Base-by-base conservation (phyloP, 2,888 invertebrate species). In the Aspidapion aeneum region DNA sequence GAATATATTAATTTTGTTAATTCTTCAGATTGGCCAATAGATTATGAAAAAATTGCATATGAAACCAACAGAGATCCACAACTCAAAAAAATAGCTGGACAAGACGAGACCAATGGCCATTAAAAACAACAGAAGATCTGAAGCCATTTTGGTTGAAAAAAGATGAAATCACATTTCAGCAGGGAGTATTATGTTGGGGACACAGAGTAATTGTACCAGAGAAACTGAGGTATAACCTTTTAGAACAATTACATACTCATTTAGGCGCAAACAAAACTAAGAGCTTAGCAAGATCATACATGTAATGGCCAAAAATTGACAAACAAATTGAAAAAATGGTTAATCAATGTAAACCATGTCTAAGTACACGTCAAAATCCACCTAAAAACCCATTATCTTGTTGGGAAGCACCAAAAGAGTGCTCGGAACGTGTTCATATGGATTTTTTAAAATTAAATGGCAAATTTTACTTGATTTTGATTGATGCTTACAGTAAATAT, bases 221-320 rank as follows among this genome's bases (percentile, higher is more conserved):
- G 1, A 35, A 1, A 7, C 57, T 66, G 1, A 61, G 62, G 35
- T 21, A 56, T 35, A 9, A 49, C 18, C n/a, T 66, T 19, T 51
- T 66, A 12, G 48, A 57, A n/a, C 63, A 68, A 58, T 35, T 68
- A 17, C 68, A 68, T 21, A 19, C 51, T 21, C 66, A 68, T 56
- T 56, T 62, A 18, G 63, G 60, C 19, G 54, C 51, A 19, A 18
- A 19, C 19, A 61, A 58, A 56, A 66, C 59, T 20, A 67, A 65
- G 21, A n/a, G 20, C n/a, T 59, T 65, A 22, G 63, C 66, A 20
- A 59, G 66, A 55, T 62, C 64, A 19, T 61, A 61, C 18, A 35
- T 70, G 12, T 70, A 62, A 56, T 70, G 70, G 69, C 65, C 68
- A 21, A 58, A 57, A n/a, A 58, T 70, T n/a, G 66, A 70, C 54